These are phyloP conservation scores for Drosophila seguyi DNA, from an alignment of 1,140 invertebrate species.

Conservation along the genomic window DNA sequence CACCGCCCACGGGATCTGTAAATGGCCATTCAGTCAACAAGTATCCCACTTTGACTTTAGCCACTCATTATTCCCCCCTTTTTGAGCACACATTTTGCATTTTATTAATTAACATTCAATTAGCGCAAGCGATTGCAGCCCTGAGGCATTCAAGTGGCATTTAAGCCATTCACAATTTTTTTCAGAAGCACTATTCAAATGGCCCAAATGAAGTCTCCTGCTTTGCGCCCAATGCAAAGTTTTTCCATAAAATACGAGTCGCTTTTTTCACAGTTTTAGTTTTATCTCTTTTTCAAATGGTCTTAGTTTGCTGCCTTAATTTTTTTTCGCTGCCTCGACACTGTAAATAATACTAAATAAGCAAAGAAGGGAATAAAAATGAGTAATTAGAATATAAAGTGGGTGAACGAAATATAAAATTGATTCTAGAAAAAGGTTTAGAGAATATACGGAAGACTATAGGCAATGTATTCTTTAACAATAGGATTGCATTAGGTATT, in stretches of 20 bases:
- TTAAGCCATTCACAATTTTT: constrained; percentile 43
- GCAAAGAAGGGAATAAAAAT: not conserved
- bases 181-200: constrained; percentile 24
- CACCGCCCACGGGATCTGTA: constrained; percentile 1
- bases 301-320: constrained; percentile 10
- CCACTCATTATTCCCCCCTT: constrained; percentile 15
- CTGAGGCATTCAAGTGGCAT: constrained; percentile 46
- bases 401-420: not conserved
- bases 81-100: constrained; percentile 19
- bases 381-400: not conserved
- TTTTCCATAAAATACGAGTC: constrained; percentile 25
- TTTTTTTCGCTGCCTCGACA: constrained; percentile 7
- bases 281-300: constrained; percentile 35
- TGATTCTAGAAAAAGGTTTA: too few species aligned
- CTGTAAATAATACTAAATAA: constrained; percentile 12
- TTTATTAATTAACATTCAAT: constrained; percentile 79
- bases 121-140: constrained; percentile 52
- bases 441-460: not conserved
- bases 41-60: constrained; percentile 34
- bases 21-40: constrained; percentile 73
- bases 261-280: constrained; percentile 26
- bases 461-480: not conserved
- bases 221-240: constrained; percentile 16
- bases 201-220: constrained; percentile 11
- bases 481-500: too few species aligned